Conservation (phyloP, 1,140 invertebrate genomes). For the Pygmarrhopalites habei region DNA sequence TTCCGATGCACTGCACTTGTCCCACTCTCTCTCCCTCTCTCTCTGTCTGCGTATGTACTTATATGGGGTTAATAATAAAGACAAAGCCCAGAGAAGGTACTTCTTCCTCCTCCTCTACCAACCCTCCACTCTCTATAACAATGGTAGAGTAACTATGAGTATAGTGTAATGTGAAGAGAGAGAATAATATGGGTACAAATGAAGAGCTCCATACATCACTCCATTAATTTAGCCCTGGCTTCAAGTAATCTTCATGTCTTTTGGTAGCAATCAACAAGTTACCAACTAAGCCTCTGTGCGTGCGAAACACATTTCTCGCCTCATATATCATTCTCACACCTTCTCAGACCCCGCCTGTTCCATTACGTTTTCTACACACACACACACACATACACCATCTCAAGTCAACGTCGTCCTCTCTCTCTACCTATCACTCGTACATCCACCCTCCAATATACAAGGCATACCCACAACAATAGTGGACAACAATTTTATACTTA, state of each 20-base stretch:
- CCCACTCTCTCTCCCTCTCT: too few relatives aligned
- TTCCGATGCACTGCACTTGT: too few relatives aligned
- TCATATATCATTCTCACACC: conserved; percentile 15
- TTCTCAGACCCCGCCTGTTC: conserved; percentile 6
- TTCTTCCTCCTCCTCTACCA: too few relatives aligned
- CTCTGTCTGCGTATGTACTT: too few relatives aligned
- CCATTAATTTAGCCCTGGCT: conserved; percentile 2
- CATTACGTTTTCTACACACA: not conserved
- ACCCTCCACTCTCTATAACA: too few relatives aligned
- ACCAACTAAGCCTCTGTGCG: conserved; percentile 8
- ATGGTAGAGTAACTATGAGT: not conserved
- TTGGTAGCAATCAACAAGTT: conserved; percentile 18
- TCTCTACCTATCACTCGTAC: too few relatives aligned
- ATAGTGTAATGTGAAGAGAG: not conserved
- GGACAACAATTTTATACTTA: too few relatives aligned
- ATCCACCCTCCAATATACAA: too few relatives aligned
- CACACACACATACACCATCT: not conserved
- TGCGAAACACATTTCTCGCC: conserved; percentile 12
- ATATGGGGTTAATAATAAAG: too few relatives aligned
- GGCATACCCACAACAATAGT: too few relatives aligned
- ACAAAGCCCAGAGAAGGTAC: too few relatives aligned
- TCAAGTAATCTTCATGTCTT: conserved; percentile 15
- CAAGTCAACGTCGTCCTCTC: too few relatives aligned
- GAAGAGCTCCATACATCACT: conserved; percentile 12
- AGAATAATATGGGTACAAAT: conserved; percentile 3